A percentile compares a stretch with the other conserved stretches of the same genome.
These are phyloP conservation scores for Drosophila virilis DNA, from an alignment of 1,140 invertebrate genomes.

Conservation along the genomic window DNA sequence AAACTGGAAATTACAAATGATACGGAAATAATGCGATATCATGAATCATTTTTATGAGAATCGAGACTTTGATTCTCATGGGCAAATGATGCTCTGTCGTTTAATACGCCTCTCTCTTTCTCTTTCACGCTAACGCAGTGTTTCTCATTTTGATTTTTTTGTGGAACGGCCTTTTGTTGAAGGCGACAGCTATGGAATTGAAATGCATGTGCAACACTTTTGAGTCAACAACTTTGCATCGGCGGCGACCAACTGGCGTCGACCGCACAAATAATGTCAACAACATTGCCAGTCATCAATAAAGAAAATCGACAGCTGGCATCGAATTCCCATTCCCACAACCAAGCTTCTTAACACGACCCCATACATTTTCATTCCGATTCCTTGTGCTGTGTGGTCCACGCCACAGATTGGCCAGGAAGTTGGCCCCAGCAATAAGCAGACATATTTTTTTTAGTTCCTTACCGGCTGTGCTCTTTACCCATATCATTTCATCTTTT, in stretches of 20 bases:
- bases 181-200: conserved; percentile 26
- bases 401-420: conserved; percentile 9
- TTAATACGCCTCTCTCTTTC: conserved; percentile 2
- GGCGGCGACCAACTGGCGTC: conserved; percentile 69
- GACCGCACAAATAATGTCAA: conserved; percentile 78
- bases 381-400: background rate
- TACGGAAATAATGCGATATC: conserved; percentile 82
- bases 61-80: conserved; percentile 79
- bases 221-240: conserved; percentile 77
- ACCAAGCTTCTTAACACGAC: background rate
- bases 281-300: conserved; percentile 76
- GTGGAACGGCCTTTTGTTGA: conserved; percentile 17
- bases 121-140: background rate
- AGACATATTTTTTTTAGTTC: conserved; percentile 7
- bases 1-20: conserved; percentile 83
- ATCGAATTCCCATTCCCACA: conserved; percentile 21
- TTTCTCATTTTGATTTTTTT: background rate
- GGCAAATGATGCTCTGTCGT: conserved; percentile 58
- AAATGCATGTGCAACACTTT: conserved; percentile 51
- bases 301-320: conserved; percentile 57
- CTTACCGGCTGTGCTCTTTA: background rate
- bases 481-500: background rate
- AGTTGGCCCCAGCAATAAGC: conserved; percentile 20
- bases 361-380: background rate
- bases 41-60: conserved; percentile 82